Conservation (phyloP, 2,888 invertebrate species). For the Pachydiplax longipennis region DNA sequence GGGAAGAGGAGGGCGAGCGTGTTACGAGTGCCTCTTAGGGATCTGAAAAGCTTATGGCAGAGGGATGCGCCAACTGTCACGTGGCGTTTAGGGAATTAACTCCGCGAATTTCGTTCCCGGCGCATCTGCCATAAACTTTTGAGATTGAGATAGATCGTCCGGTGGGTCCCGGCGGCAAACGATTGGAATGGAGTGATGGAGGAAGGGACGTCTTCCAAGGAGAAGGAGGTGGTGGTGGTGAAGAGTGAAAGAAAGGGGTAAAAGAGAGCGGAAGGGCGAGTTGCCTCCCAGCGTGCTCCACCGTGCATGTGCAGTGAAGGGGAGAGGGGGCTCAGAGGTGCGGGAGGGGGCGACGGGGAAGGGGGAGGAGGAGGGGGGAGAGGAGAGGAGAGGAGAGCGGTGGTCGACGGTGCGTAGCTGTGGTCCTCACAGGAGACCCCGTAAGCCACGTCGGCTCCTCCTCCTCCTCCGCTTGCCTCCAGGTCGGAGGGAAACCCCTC, state of each 20-base stretch:
- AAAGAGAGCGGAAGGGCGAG: neutral
- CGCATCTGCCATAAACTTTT: too few relatives aligned
- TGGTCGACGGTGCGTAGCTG: constrained; percentile 32
- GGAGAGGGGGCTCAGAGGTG: constrained; percentile 26
- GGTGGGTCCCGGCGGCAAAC: neutral
- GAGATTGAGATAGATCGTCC: neutral
- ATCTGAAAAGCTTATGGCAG: too few relatives aligned
- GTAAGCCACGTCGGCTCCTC: neutral
- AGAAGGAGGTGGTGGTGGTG: neutral
- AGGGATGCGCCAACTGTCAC: too few relatives aligned
- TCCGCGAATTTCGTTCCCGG: too few relatives aligned
- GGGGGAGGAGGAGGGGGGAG: neutral
- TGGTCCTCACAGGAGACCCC: constrained; percentile 31
- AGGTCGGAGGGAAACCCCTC: neutral
- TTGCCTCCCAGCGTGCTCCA: neutral
- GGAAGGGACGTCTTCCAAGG: neutral
- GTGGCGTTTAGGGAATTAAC: too few relatives aligned
- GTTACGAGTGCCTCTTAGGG: neutral
- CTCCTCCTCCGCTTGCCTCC: neutral
- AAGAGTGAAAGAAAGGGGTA: neutral
- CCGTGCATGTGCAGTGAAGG: constrained; percentile 40
- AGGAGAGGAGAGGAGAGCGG: constrained; percentile 3
- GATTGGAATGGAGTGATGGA: constrained; percentile 21
- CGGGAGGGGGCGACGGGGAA: constrained; percentile 1
- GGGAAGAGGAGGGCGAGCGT: neutral